A percentile compares a stretch with the other conserved stretches of the same genome.
phyloP scores from a whole-genome alignment of 2,113 vertebrate genomes.

The Calidris pugnax region DNA sequence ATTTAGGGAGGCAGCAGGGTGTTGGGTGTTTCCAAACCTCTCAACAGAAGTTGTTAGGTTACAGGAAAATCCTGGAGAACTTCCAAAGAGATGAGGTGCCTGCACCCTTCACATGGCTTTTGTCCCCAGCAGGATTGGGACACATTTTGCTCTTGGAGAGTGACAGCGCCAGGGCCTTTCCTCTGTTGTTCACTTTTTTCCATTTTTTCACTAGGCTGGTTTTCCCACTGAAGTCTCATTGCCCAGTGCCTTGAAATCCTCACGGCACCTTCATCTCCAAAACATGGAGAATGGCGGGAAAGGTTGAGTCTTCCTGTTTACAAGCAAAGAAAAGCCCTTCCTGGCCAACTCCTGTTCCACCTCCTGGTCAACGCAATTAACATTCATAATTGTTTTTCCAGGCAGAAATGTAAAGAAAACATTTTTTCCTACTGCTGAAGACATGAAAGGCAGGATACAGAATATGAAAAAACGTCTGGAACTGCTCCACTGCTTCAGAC shows the following conservation, averaged over 20 bases:
- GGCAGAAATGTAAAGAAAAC: constrained; percentile 37
- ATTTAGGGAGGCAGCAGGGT: background rate
- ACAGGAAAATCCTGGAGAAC: background rate
- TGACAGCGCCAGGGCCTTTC: background rate
- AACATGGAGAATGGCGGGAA: constrained; percentile 1
- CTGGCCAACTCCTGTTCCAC: constrained; percentile 19
- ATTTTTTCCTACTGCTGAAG: background rate
- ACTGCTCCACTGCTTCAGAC: background rate
- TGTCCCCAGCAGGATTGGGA: background rate
- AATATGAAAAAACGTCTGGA: background rate
- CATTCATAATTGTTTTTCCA: constrained; percentile 62
- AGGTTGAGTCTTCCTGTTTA: constrained; percentile 67
- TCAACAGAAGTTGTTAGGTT: background rate
- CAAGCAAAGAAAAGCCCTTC: background rate
- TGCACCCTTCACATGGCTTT: background rate
- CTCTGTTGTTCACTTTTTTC: background rate
- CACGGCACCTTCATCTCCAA: background rate
- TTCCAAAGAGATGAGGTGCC: background rate
- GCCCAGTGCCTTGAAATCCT: constrained; percentile 13
- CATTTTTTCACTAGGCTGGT: background rate
- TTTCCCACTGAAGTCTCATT: background rate
- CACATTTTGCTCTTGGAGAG: background rate
- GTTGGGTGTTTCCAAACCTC: background rate
- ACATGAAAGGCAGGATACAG: constrained; percentile 46
- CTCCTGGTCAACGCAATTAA: constrained; percentile 34